Evolutionary conservation across 2,797 vertebrate species (phyloP).

Genomic region (Gadopsis marmoratus): DNA sequence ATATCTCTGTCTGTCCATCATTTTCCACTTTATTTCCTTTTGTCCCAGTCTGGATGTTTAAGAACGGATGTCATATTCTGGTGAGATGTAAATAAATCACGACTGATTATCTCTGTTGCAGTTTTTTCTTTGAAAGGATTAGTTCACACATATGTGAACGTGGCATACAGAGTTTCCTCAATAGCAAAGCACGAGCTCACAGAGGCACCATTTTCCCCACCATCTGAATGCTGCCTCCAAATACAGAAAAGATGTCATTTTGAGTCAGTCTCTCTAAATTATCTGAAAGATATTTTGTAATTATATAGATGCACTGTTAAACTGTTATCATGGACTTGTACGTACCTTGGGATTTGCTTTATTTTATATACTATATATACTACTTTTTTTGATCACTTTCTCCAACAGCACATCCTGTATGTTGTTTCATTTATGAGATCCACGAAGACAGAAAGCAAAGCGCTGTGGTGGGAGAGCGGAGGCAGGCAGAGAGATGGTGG

Average conservation of each 20-base stretch:
- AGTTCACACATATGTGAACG: slow-evolving; percentile 32
- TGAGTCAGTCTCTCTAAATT: slow-evolving; percentile 1
- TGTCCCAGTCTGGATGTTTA: background rate
- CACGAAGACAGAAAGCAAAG: slow-evolving; percentile 67
- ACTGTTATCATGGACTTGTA: slow-evolving; percentile 2
- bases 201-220: slow-evolving; percentile 10
- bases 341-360: background rate
- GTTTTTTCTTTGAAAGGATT: slow-evolving; percentile 10
- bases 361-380: slow-evolving; percentile 25
- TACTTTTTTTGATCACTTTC: background rate
- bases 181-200: slow-evolving; percentile 58
- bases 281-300: slow-evolving; percentile 21
- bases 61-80: background rate
- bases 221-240: slow-evolving; percentile 25
- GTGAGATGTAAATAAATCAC: slow-evolving; percentile 15
- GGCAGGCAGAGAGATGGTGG: background rate
- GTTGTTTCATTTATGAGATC: slow-evolving; percentile 80
- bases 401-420: slow-evolving; percentile 41
- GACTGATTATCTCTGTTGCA: background rate
- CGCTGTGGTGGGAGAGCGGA: slow-evolving; percentile 28
- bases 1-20: background rate
- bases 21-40: background rate
- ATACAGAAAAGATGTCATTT: background rate
- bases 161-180: slow-evolving; percentile 23
- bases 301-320: slow-evolving; percentile 14